These are phyloP conservation scores for Brienomyrus longianalis DNA, from an alignment of 2,113 vertebrate species.

Conservation along the genomic window DNA sequence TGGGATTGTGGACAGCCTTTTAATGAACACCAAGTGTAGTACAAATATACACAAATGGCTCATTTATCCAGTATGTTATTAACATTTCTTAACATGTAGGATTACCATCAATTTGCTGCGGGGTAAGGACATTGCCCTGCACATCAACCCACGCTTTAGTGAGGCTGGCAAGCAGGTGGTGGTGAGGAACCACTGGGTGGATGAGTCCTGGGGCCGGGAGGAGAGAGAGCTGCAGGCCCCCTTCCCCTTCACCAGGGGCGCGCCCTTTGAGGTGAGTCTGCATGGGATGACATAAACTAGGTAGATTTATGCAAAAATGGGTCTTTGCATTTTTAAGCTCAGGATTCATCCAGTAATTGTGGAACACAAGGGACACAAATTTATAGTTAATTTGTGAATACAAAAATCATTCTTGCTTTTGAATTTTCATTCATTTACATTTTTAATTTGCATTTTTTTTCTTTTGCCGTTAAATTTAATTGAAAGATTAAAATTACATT, in stretches of 20 bases:
- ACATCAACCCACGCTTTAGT: slow-evolving; percentile 66
- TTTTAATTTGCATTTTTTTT: neutral
- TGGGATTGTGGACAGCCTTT: neutral
- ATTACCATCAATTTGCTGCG: slow-evolving; percentile 66
- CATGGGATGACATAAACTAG: neutral
- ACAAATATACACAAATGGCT: neutral
- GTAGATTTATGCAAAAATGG: neutral
- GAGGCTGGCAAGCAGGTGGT: slow-evolving; percentile 56
- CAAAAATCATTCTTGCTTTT: neutral
- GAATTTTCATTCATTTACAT: neutral
- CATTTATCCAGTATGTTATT: neutral
- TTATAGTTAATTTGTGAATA: neutral
- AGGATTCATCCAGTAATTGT: neutral
- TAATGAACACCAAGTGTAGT: neutral
- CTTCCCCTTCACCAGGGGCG: slow-evolving; percentile 58
- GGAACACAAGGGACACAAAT: neutral
- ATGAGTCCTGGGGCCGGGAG: slow-evolving; percentile 59
- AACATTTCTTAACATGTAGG: slow-evolving; percentile 37
- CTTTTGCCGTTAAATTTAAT: too few species aligned
- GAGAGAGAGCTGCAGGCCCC: slow-evolving; percentile 56
- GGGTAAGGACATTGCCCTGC: slow-evolving; percentile 65
- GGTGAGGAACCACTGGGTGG: slow-evolving; percentile 62
- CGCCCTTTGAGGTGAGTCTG: slow-evolving; percentile 62
- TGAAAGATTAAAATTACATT: neutral
- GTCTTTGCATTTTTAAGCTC: neutral